Evolutionary conservation across 2,888 invertebrate genomes (phyloP).

Genomic region (Xestia xanthographa): DNA sequence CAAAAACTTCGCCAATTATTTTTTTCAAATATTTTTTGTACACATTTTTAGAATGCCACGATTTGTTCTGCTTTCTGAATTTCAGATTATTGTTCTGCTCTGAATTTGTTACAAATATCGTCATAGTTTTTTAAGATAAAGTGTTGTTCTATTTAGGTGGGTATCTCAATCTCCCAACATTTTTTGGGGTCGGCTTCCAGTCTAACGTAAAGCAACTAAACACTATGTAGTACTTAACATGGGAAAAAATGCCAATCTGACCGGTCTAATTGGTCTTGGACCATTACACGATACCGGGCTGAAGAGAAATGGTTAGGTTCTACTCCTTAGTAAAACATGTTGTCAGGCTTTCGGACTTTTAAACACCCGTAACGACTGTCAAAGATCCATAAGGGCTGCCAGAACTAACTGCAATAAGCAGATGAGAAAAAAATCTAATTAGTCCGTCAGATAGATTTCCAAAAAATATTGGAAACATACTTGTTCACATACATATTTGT

Average conservation of each 20-base stretch:
- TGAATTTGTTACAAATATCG: no score
- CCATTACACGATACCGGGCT: neutral
- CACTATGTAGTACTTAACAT: neutral
- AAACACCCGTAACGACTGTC: neutral
- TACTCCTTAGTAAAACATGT: neutral
- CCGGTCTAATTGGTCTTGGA: neutral
- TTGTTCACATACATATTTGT: no score
- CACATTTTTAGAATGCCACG: constrained; percentile 10
- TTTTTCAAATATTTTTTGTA: constrained; percentile 19
- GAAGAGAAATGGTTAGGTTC: neutral
- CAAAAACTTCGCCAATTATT: constrained; percentile 39
- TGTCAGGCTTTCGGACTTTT: neutral
- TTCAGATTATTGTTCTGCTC: neutral
- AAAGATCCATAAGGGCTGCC: neutral
- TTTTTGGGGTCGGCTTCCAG: neutral
- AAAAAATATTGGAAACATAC: no score
- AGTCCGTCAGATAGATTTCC: no score
- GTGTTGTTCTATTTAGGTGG: neutral
- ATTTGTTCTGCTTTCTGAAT: constrained; percentile 16
- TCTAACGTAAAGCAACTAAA: neutral
- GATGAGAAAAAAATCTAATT: no score
- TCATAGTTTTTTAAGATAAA: no score
- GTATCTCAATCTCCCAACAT: neutral
- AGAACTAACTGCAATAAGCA: neutral
- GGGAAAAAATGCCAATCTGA: neutral